Percentiles rank a stretch among this genome's conserved stretches.
Conservation (phyloP, 2,797 vertebrate genomes). For the Acridotheres tristis region DNA sequence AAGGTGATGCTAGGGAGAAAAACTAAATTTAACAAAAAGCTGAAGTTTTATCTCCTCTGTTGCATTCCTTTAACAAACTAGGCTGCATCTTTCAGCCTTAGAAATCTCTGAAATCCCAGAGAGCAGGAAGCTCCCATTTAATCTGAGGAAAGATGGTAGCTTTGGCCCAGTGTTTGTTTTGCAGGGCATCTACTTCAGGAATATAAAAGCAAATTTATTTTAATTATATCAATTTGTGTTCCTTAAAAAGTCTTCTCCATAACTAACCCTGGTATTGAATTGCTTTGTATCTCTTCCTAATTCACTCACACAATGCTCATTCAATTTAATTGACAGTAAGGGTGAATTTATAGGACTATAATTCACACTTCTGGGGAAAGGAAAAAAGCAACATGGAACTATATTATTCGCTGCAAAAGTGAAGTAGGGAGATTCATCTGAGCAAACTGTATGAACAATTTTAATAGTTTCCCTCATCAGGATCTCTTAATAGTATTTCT, state of each 20-base stretch:
- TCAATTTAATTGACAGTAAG: slow-evolving; percentile 60
- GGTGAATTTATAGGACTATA: slow-evolving; percentile 25
- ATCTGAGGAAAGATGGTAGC: neutral
- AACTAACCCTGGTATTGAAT: slow-evolving; percentile 43
- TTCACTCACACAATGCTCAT: slow-evolving; percentile 35
- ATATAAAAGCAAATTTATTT: slow-evolving; percentile 18
- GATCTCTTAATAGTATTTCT: slow-evolving; percentile 12
- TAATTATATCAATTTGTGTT: slow-evolving; percentile 50
- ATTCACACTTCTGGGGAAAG: slow-evolving; percentile 26
- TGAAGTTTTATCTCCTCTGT: neutral
- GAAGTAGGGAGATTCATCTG: slow-evolving; percentile 22
- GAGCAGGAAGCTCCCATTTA: neutral
- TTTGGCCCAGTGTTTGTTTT: neutral
- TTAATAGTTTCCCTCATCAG: slow-evolving; percentile 30
- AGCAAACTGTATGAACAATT: neutral
- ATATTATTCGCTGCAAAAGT: slow-evolving; percentile 15
- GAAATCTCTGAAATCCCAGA: neutral
- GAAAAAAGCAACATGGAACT: neutral
- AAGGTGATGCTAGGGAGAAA: neutral
- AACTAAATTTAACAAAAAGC: neutral
- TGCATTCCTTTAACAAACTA: neutral
- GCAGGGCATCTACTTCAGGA: neutral
- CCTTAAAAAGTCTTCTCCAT: slow-evolving; percentile 32
- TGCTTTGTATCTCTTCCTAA: slow-evolving; percentile 54
- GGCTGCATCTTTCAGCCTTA: neutral